Base-by-base conservation (phyloP, 1,140 invertebrate species). In the Mycetomoellerius zeteki region DNA sequence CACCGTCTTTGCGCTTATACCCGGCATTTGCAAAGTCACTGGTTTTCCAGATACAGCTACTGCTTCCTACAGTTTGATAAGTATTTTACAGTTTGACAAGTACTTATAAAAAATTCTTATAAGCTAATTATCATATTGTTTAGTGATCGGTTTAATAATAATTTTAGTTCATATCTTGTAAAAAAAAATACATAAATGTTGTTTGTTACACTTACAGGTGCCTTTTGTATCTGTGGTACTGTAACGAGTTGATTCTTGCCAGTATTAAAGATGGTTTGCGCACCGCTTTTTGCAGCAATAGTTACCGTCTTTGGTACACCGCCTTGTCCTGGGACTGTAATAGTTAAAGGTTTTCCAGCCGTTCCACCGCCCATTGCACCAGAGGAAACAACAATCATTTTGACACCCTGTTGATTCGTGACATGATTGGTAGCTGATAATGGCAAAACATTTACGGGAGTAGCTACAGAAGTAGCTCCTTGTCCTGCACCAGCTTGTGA, bases 31-130 rank as follows among this genome's bases (percentile, higher is more conserved):
- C 30, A 97, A 95, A 3, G 97, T 97, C 2, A 97, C 96, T 7
- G 97, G 97, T 94, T 97, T 97, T 1, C 97, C 97, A n/a, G 96
- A 96, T 89, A 97, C 96, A 52, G 96, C 96, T 30, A 97, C 95
- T 24, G 96, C 95, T 91, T 97, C 97, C 94, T 96, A 94, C 37
- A 94, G 91, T 78, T 81, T 73, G 14, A 30, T n/a, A n/a, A 80
- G 3, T 30, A 27, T 10, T 52, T 77, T 96, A 94, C 37, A 94
- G 91, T 78, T 81, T 73, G 14, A 30, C 24, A n/a, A 80, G 3
- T 30, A 27, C 19, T 52, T 77, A 27, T 27, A 43, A 72, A 14
- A 14, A n/a, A 37, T 67, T 14, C 3, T 67, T 30, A 27, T 50
- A 47, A 0, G 37, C 37, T 24, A 27, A 50, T 24, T 72, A 30